These are phyloP conservation scores for Drosophila pachea DNA, from an alignment of 1,140 invertebrate species.

Conservation along the genomic window DNA sequence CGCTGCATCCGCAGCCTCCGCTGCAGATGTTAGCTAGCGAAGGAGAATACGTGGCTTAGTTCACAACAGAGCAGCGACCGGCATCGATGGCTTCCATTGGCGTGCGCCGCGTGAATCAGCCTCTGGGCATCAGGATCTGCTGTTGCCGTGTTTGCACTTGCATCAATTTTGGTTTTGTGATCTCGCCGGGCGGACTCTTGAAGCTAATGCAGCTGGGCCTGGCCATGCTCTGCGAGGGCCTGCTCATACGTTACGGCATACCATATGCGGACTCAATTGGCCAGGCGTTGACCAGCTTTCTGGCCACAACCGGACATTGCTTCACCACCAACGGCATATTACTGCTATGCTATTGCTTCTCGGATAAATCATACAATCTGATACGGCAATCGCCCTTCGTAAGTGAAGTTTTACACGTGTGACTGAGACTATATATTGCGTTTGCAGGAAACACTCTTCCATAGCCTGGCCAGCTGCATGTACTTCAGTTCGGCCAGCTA, in stretches of 20 bases:
- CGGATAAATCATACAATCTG: slow-evolving; percentile 85
- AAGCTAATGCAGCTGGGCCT: slow-evolving; percentile 88
- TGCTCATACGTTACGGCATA: slow-evolving; percentile 87
- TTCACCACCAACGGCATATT: slow-evolving; percentile 86
- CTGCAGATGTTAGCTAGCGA: not conserved
- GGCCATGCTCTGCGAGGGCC: slow-evolving; percentile 86
- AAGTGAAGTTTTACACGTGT: slow-evolving; percentile 75
- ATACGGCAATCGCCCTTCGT: slow-evolving; percentile 89
- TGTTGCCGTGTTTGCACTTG: slow-evolving; percentile 89
- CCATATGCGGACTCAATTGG: slow-evolving; percentile 84
- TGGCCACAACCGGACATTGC: slow-evolving; percentile 87
- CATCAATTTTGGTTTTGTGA: slow-evolving; percentile 86
- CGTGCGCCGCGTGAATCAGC: slow-evolving; percentile 66
- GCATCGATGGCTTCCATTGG: slow-evolving; percentile 64
- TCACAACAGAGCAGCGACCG: not conserved
- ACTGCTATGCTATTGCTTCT: slow-evolving; percentile 86
- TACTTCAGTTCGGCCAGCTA: slow-evolving; percentile 87
- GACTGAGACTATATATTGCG: not conserved
- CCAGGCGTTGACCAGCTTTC: slow-evolving; percentile 86
- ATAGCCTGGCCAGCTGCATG: slow-evolving; percentile 85
- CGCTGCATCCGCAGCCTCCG: slow-evolving; percentile 3
- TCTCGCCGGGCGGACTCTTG: slow-evolving; percentile 84
- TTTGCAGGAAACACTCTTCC: slow-evolving; percentile 87
- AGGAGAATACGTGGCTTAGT: not conserved
- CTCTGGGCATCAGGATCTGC: slow-evolving; percentile 83